Evolutionary conservation across 2,113 vertebrate species (phyloP), one percentile per base, ranked within the genome.

Genomic region (Cyprinodon brontotheroides): DNA sequence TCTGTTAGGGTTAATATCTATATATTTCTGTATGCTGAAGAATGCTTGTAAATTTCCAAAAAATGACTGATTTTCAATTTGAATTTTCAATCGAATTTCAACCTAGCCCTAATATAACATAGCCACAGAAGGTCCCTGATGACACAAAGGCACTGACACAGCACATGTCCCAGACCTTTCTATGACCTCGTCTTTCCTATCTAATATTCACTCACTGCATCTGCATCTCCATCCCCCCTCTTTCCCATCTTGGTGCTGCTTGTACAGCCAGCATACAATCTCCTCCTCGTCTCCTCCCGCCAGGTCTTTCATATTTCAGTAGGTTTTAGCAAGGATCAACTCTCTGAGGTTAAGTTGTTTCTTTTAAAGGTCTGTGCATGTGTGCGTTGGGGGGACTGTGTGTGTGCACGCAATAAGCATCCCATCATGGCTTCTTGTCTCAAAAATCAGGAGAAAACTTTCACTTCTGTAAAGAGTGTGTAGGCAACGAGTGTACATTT

Each of bases 271-370:
- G 17, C 8, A 22, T 75, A 79, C 72, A 59, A 40, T 70, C 75
- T 48, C 38, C 70, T 47, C 53, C 60, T n/a, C 45, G 15, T 53
- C 17, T 72, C 74, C 65, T 64, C 47, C 74, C 29, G 36, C 37
- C 66, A 81, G 11, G 62, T 85, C 79, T 73, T 91, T 81, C 82
- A 91, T 90, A 87, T 89, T 90, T 91, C 66, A 91, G 70, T 79
- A 90, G 80, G 73, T 90, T 90, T 90, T 85, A 86, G 86, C 72
- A 65, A 80, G 76, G 85, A 90, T 82, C 74, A 84, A 85, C 82
- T 85, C 85, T 89, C 80, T 82, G 59, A 88, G 90, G 88, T 90
- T 89, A 86, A 90, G 74, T 81, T 71, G 63, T 61, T 86, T 69
- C 79, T 84, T 86, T 77, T 67, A 84, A 69, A 77, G 81, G 74